Base-by-base conservation (phyloP, 2,113 vertebrate genomes). In the Cyprinodon tularosa region DNA sequence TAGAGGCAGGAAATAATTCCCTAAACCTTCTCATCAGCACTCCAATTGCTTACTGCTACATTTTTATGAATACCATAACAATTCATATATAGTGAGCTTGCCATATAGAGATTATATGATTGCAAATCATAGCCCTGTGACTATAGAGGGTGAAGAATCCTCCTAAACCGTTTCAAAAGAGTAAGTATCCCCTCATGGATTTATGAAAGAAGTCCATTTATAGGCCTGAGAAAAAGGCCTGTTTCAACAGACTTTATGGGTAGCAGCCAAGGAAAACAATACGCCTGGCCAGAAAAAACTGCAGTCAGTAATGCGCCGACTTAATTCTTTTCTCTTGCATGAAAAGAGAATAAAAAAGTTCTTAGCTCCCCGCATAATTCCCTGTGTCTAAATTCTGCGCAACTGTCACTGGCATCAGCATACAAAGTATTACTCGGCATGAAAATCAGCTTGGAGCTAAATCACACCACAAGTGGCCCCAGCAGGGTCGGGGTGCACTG, bases 191-290 rank as follows among this genome's bases (percentile, higher is more conserved):
- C 89, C 83, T 86, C 76, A 76, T 89, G 88, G 68, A 91, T 91
- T 87, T 87, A 87, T 91, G 90, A 92, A 91, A 92, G 90, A 88
- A 88, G 80, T 81, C 87, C 89, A 93, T 93, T 92, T 92, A 92
- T 91, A 92, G 89, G 86, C 85, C 85, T 81, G 83, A 89, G 86
- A 90, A 87, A 89, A 86, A 85, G 50, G 66, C 53, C 82, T 37
- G 71, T 88, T 92, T 86, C 86, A 88, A 83, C 89, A 89, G 89
- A 89, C 84, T 77, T 87, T 68, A 85, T 78, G 86, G 70, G 85
- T 53, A 12, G 68, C 71, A 1, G 90, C 92, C 90, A 93, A 93
- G 74, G 82, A 91, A 92, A 94, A 92, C 90, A 92, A 90, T 83
- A 62, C 66, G 84, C 84, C 77, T 74, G 83, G 91, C 88, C 88